These are phyloP conservation scores for Drosophila ficusphila DNA, from an alignment of 1,140 invertebrate species.

Conservation along the genomic window DNA sequence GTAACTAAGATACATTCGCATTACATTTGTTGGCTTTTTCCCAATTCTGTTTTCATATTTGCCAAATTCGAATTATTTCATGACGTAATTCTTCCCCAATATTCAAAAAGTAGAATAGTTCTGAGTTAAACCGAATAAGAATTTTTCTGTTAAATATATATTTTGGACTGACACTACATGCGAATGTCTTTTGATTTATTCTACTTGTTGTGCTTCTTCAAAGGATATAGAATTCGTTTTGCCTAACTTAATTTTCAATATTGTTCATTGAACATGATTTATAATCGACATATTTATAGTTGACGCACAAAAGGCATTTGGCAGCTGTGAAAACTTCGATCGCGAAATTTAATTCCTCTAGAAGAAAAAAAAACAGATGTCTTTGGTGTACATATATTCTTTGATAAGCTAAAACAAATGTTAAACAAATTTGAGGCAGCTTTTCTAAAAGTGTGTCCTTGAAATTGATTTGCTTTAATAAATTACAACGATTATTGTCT, in stretches of 20 bases:
- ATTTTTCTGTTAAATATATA: not conserved
- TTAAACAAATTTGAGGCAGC: not conserved
- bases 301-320: conserved; percentile 37
- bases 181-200: conserved; percentile 20
- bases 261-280: conserved; percentile 21
- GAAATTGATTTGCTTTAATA: not conserved
- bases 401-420: conserved; percentile 1
- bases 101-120: conserved; percentile 7
- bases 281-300: conserved; percentile 19
- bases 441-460: not conserved
- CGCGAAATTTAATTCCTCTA: conserved; percentile 27
- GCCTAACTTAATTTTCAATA: not conserved
- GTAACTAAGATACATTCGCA: conserved; percentile 3
- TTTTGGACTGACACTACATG: conserved; percentile 16
- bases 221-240: conserved; percentile 1
- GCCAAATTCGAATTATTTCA: conserved; percentile 36
- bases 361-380: conserved; percentile 28
- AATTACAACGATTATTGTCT: too few relatives aligned
- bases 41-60: conserved; percentile 28
- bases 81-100: conserved; percentile 28
- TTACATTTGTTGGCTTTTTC: conserved; percentile 27
- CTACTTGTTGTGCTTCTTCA: not conserved
- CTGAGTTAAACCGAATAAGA: not conserved
- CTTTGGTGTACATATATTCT: conserved; percentile 6
- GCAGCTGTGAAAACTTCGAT: conserved; percentile 38